Evolutionary conservation across 1,140 invertebrate species (phyloP), one percentile per base, ranked within the genome.

Genomic region (Tachypleus tridentatus): DNA sequence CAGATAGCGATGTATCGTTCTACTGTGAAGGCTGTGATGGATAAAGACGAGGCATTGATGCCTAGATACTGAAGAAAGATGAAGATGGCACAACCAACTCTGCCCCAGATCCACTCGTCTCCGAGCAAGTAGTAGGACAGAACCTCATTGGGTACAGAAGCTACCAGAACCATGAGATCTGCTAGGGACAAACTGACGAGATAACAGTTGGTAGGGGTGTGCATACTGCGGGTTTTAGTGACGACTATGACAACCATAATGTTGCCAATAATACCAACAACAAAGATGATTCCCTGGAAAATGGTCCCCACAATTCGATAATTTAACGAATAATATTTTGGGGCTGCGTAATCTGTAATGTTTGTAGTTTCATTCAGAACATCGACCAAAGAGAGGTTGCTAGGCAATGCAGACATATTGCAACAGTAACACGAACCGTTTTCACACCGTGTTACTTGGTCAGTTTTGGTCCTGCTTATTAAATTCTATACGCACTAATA

Each of bases 51-150:
- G 29, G 81, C 83, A 73, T 88, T 87, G 64, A 87, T 85, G 4
- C 85, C 86, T 7, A 86, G 74, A 73, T 85, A 83, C 70, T 85
- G 84, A 4, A 81, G 74, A 71, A 85, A 87, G n/a, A 85, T 78
- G 62, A 85, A 78, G 5, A 84, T 63, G 0, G 80, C 77, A 72
- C 85, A 86, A 48, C 82, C 81, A 4, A 79, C 71, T 9, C 77
- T 73, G 1, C 85, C 85, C 76, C 82, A 83, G 10, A 84, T 76
- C 78, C 82, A 85, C 58, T 82, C 77, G 68, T 80, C 79, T 4
- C 78, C 77, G 11, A 82, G 73, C 9, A 82, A 70, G 62, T 84
- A 83, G 68, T 86, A 82, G 64, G 78, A 77, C 57, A 81, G 72
- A 51, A 85, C 78, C 72, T 84, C 83, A 58, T 82, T 80, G 4